phyloP scores from a whole-genome alignment of 2,888 invertebrate genomes.

The Scaeva pyrastri region DNA sequence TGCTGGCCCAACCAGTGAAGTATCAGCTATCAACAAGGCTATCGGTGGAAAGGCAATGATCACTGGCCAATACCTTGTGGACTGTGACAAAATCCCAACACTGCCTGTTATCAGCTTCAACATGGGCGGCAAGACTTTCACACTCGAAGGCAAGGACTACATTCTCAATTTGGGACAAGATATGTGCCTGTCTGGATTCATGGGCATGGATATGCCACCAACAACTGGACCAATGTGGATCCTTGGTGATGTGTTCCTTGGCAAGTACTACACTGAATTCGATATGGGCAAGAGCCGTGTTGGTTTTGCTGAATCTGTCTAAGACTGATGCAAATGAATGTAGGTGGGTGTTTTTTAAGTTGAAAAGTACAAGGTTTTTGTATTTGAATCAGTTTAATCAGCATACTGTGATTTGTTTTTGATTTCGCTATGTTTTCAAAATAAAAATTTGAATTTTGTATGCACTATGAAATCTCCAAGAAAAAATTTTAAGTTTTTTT shows the following conservation, averaged over 20 bases:
- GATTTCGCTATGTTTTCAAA: conserved; percentile 21
- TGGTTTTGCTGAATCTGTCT: conserved; percentile 92
- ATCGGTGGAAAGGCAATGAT: conserved; percentile 93
- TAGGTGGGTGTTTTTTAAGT: neutral
- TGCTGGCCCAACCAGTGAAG: conserved; percentile 94
- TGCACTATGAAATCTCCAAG: neutral
- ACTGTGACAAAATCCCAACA: conserved; percentile 90
- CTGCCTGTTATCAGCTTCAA: conserved; percentile 92
- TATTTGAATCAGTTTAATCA: neutral
- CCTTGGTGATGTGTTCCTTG: conserved; percentile 98
- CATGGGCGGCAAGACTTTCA: conserved; percentile 90
- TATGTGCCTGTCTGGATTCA: conserved; percentile 98
- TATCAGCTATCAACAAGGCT: conserved; percentile 91
- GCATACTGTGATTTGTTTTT: neutral
- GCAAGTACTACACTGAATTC: conserved; percentile 97
- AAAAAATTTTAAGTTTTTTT: neutral
- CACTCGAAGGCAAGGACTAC: conserved; percentile 93
- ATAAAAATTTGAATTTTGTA: conserved; percentile 24
- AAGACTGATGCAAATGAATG: conserved; percentile 72
- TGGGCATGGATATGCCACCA: conserved; percentile 97
- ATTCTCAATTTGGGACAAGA: conserved; percentile 94
- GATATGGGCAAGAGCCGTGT: conserved; percentile 94
- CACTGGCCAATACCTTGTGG: conserved; percentile 92
- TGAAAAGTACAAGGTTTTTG: neutral
- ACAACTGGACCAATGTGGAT: conserved; percentile 99